Percentiles rank a stretch among this genome's conserved stretches.
Evolutionary conservation across 2,888 invertebrate genomes (phyloP).

Genomic region (Diarsia brunnea): DNA sequence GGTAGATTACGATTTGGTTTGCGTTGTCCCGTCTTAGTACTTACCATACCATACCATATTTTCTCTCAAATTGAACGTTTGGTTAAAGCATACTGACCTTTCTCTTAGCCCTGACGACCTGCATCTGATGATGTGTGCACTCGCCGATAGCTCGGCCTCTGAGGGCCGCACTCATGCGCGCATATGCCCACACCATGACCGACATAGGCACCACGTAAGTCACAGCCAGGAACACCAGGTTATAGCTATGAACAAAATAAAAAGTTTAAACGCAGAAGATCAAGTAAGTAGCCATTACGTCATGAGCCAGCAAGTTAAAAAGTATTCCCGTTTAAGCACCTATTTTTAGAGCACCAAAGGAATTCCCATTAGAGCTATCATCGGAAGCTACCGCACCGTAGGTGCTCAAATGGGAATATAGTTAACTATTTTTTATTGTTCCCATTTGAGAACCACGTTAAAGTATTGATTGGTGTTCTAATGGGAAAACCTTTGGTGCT

Average conservation of each 20-base stretch:
- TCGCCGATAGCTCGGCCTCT: constrained; percentile 97
- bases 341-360: too few species aligned
- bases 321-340: too few species aligned
- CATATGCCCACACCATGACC: constrained; percentile 95
- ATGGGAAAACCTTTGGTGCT: too few species aligned
- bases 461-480: too few species aligned
- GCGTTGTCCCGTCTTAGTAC: neutral
- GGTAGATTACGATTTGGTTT: neutral
- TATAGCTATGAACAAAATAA: constrained; percentile 92
- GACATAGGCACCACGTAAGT: constrained; percentile 96
- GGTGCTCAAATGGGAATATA: too few species aligned
- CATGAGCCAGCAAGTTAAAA: neutral
- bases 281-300: neutral
- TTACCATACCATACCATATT: neutral
- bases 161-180: constrained; percentile 95
- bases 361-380: too few species aligned
- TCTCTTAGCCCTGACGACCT: constrained; percentile 95
- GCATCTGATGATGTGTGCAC: constrained; percentile 95
- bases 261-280: neutral
- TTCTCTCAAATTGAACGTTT: neutral
- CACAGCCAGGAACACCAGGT: constrained; percentile 94
- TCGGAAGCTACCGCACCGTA: too few species aligned
- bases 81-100: constrained; percentile 89
- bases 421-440: too few species aligned
- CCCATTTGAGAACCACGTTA: too few species aligned